Percentiles rank a stretch among this genome's conserved stretches.
phyloP scores from a whole-genome alignment of 1,140 invertebrate genomes.

The Drosophila nigrodunni region DNA sequence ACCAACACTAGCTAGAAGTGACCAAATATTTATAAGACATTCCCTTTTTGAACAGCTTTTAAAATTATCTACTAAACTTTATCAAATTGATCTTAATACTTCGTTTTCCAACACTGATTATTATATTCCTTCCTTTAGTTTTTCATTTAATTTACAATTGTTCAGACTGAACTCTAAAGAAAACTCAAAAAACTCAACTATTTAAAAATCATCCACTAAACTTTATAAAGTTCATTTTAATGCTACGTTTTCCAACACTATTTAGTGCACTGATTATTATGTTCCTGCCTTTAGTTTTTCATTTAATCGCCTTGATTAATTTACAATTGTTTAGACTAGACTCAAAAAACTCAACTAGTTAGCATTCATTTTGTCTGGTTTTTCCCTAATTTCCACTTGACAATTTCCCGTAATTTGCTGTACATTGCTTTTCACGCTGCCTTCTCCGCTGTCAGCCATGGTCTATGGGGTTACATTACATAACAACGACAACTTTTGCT shows the following conservation, averaged over 20 bases:
- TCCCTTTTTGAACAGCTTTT: no score
- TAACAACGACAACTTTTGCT: slow-evolving; percentile 4
- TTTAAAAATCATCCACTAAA: no score
- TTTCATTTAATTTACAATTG: no score
- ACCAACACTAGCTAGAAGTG: background rate
- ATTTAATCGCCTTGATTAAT: no score
- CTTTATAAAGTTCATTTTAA: background rate
- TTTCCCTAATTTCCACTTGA: slow-evolving; percentile 9
- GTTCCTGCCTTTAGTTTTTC: no score
- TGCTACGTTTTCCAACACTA: background rate
- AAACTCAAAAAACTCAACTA: slow-evolving; percentile 2
- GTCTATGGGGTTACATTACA: slow-evolving; percentile 7
- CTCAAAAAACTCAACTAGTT: background rate
- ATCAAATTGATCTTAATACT: background rate
- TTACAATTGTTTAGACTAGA: background rate
- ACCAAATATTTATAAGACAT: no score
- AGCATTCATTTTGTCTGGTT: slow-evolving; percentile 4
- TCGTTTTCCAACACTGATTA: no score
- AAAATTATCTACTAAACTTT: background rate
- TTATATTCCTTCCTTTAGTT: no score
- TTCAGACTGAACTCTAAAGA: background rate
- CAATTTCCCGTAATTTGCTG: slow-evolving; percentile 4
- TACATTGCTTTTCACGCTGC: slow-evolving; percentile 1
- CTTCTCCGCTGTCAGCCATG: slow-evolving; percentile 3
- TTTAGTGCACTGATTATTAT: no score